These are phyloP conservation scores for Chelmon rostratus DNA, from an alignment of 2,797 vertebrate genomes.

Conservation along the genomic window DNA sequence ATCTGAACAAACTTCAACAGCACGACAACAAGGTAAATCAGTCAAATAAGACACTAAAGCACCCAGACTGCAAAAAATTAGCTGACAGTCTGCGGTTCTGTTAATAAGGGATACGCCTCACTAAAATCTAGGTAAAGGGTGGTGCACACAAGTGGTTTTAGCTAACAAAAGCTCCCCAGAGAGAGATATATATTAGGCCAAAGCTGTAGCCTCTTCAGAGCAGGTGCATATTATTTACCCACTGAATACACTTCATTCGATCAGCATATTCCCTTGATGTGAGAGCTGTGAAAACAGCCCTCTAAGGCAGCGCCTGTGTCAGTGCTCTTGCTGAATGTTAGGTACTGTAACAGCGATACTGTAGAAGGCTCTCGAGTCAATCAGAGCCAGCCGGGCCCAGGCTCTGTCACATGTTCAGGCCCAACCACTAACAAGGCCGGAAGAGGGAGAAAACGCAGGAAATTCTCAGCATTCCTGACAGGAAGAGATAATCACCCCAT, in stretches of 20 bases:
- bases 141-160: conserved; percentile 15
- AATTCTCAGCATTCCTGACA: conserved; percentile 89
- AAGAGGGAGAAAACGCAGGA: conserved; percentile 83
- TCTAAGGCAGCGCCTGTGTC: conserved; percentile 35
- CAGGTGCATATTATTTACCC: conserved; percentile 69
- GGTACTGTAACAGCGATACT: conserved; percentile 49
- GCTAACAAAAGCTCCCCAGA: conserved; percentile 53
- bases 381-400: conserved; percentile 48
- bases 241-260: conserved; percentile 44
- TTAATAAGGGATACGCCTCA: conserved; percentile 21
- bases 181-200: conserved; percentile 10
- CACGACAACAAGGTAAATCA: conserved; percentile 7
- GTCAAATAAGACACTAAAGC: conserved; percentile 5
- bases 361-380: conserved; percentile 57
- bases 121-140: conserved; percentile 24
- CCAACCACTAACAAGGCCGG: conserved; percentile 76
- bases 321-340: conserved; percentile 36
- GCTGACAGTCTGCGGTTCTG: conserved; percentile 1
- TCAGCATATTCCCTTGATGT: conserved; percentile 55
- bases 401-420: conserved; percentile 76
- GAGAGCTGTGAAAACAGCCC: conserved; percentile 43
- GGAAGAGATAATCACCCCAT: conserved; percentile 88
- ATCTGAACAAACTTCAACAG: conserved; percentile 8
- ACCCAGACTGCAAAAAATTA: conserved; percentile 4
- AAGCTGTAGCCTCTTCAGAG: conserved; percentile 44